Conservation (phyloP, 2,797 vertebrate species). For the Leptoclinus maculatus region DNA sequence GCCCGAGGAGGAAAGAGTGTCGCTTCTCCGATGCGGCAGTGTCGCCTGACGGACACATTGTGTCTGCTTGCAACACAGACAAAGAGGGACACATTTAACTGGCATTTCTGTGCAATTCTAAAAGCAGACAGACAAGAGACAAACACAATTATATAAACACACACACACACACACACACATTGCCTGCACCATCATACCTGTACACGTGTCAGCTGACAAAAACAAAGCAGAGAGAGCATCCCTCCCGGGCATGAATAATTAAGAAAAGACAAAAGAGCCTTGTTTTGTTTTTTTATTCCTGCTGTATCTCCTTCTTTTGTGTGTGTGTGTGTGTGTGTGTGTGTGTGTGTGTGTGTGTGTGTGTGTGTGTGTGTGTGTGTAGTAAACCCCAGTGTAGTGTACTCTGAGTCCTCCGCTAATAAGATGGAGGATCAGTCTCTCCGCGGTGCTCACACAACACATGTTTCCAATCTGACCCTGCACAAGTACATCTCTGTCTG, state of each 20-base stretch:
- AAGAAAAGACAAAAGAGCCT: conserved; percentile 82
- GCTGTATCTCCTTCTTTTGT: conserved; percentile 66
- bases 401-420: conserved; percentile 72
- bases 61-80: conserved; percentile 41
- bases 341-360: conserved; percentile 42
- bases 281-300: conserved; percentile 67
- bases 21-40: conserved; percentile 51
- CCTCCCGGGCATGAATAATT: conserved; percentile 82
- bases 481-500: conserved; percentile 62
- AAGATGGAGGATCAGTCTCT: conserved; percentile 74
- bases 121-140: conserved; percentile 40
- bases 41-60: conserved; percentile 47
- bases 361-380: conserved; percentile 56
- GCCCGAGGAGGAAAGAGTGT: conserved; percentile 59
- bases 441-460: conserved; percentile 72
- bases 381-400: conserved; percentile 75
- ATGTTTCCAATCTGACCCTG: conserved; percentile 80
- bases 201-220: conserved; percentile 79
- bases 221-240: conserved; percentile 79
- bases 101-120: conserved; percentile 52
- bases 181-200: conserved; percentile 68
- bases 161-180: conserved; percentile 25
- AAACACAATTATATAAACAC: conserved; percentile 35
- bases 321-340: conserved; percentile 49
- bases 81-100: conserved; percentile 59